These are phyloP conservation scores for Hydraecia micacea DNA, from an alignment of 2,888 invertebrate species.

Conservation along the genomic window DNA sequence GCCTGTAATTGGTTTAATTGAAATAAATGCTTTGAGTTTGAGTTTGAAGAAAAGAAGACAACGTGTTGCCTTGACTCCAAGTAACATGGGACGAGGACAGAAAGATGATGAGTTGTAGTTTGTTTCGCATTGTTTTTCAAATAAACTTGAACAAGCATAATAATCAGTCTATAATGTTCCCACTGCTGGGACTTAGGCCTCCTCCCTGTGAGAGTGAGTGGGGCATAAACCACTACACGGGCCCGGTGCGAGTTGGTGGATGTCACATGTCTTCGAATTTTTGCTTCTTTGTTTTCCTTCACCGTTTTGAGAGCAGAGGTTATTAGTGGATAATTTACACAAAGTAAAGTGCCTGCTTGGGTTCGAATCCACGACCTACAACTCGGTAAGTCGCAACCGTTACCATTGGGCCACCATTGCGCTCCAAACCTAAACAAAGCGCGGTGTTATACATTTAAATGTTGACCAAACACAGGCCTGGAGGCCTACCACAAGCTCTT, in stretches of 20 bases:
- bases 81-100: fast-evolving
- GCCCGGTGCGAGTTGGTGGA: not conserved
- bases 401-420: not conserved
- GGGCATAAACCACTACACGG: not conserved
- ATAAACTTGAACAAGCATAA: not conserved
- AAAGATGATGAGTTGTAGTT: not conserved
- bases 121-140: not conserved
- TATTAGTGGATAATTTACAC: not conserved
- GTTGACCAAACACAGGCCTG: not conserved
- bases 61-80: not conserved
- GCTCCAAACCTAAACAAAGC: not conserved
- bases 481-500: too few species aligned
- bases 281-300: not conserved
- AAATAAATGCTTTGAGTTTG: too few species aligned
- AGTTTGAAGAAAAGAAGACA: too few species aligned
- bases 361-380: too few species aligned
- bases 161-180: too few species aligned
- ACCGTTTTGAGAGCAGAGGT: too few species aligned
- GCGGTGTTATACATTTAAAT: not conserved
- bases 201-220: not conserved
- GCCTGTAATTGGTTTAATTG: too few species aligned
- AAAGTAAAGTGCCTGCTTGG: not conserved
- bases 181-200: too few species aligned
- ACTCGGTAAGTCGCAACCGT: too few species aligned
- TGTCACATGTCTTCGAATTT: not conserved